Evolutionary conservation across 2,113 vertebrate genomes (phyloP).

Genomic region (Chamaetylas fuelleborni): DNA sequence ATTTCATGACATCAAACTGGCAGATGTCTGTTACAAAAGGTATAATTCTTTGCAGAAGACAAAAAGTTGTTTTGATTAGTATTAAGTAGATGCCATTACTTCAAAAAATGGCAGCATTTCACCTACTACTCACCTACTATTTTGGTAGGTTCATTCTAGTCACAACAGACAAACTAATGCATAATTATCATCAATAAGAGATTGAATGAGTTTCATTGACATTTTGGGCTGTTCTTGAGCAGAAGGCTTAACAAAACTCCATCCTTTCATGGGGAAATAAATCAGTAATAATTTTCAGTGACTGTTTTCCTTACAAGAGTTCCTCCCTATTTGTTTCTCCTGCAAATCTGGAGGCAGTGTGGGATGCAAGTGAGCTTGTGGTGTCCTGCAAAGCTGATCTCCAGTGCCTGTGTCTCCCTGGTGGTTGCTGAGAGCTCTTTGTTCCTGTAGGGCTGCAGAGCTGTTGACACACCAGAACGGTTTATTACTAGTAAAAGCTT

Average conservation of each 20-base stretch:
- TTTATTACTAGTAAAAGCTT: background rate
- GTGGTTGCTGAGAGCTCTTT: background rate
- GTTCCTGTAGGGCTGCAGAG: background rate
- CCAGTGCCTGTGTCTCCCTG: background rate
- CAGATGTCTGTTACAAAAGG: background rate
- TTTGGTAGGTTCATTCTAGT: background rate
- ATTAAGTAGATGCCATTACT: background rate
- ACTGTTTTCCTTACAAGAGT: background rate
- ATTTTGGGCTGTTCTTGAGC: background rate
- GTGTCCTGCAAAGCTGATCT: background rate
- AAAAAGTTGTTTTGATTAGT: background rate
- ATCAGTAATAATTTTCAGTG: background rate
- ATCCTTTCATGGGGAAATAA: background rate
- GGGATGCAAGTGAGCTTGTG: fast-evolving
- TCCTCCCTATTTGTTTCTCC: background rate
- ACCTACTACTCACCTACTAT: background rate
- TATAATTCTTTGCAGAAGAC: background rate
- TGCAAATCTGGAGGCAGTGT: background rate
- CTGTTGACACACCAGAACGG: background rate
- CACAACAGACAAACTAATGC: background rate
- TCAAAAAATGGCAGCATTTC: background rate
- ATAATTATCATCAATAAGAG: background rate
- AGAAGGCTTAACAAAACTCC: background rate
- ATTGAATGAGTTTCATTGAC: background rate
- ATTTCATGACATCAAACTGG: background rate